These are phyloP conservation scores for Channa striata DNA, from an alignment of 2,797 vertebrate genomes.

Conservation along the genomic window DNA sequence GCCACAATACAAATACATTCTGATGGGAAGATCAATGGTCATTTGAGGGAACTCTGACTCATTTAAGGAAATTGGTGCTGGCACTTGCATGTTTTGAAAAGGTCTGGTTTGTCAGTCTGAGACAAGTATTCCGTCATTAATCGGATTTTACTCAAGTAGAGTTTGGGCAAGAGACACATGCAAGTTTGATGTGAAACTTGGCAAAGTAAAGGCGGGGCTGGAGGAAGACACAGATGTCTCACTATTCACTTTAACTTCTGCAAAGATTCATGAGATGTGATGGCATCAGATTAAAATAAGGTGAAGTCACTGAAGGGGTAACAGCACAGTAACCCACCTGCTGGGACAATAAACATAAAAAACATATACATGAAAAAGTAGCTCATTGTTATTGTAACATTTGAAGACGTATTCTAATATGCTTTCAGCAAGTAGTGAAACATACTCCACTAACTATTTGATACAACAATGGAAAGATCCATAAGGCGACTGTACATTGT, in stretches of 20 bases:
- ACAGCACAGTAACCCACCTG: background rate
- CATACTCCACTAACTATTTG: background rate
- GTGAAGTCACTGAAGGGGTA: background rate
- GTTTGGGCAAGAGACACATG: constrained; percentile 15
- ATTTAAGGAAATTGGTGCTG: constrained; percentile 32
- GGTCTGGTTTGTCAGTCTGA: constrained; percentile 11
- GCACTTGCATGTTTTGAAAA: constrained; percentile 31
- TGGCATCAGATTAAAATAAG: background rate
- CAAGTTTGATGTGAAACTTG: constrained; percentile 14
- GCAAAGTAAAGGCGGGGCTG: background rate
- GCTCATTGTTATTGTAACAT: background rate
- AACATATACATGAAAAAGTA: background rate
- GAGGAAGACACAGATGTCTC: background rate
- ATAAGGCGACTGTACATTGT: background rate
- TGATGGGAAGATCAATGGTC: constrained; percentile 13
- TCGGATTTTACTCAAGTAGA: constrained; percentile 28
- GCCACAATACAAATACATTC: background rate
- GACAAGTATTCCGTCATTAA: constrained; percentile 20
- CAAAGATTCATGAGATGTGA: background rate
- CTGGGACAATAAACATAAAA: background rate
- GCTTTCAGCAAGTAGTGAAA: background rate
- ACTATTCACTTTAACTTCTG: background rate
- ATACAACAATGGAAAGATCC: background rate
- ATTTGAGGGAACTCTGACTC: constrained; percentile 8
- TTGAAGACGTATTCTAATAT: background rate